Evolutionary conservation across 2,797 vertebrate species (phyloP), one percentile per base, ranked within the genome.

Genomic region (Streptopelia turtur): DNA sequence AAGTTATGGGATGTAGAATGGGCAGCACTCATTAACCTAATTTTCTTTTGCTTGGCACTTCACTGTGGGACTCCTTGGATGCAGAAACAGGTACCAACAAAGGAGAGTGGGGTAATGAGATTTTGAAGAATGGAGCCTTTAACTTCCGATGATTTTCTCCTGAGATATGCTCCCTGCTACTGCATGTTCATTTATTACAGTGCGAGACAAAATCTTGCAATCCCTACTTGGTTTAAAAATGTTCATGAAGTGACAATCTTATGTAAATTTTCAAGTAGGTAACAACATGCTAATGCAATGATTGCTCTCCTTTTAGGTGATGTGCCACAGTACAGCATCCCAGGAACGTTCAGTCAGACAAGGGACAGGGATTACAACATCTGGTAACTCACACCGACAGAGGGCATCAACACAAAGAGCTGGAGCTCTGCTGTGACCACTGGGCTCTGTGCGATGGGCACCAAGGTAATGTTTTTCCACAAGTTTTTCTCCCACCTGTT

Each of bases 1-100:
- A 91, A 93, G 91, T 81, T 88, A 91, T 53, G 94, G 89, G 59
- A 79, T 35, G 64, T 28, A 90, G 86, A 92, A 89, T 70, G 87
- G 4, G 16, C 14, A 81, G 45, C 63, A 65, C 23, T 71, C 43
- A 61, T 55, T 65, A 90, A 90, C 77, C 21, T 49, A 8, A 80
- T 94, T 94, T 94, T 64, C 82, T 88, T 77, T 82, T 74, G 39
- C 27, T 79, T 55, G 77, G 33, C 49, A 43, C 21, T 74, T 89
- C 70, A 37, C 16, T n/a, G 39, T 61, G 71, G 33, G 41, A 57
- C 55, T 55, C 37, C 31, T 60, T 71, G 55, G 79, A 91, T 68
- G 89, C 75, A 80, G 50, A 87, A 94, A 66, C 27, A 69, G 27
- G 80, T 70, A 94, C 25, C n/a, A 90, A 52, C 18, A 83, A 95